Evolutionary conservation across 2,797 vertebrate species (phyloP).

Genomic region (Furcifer pardalis): DNA sequence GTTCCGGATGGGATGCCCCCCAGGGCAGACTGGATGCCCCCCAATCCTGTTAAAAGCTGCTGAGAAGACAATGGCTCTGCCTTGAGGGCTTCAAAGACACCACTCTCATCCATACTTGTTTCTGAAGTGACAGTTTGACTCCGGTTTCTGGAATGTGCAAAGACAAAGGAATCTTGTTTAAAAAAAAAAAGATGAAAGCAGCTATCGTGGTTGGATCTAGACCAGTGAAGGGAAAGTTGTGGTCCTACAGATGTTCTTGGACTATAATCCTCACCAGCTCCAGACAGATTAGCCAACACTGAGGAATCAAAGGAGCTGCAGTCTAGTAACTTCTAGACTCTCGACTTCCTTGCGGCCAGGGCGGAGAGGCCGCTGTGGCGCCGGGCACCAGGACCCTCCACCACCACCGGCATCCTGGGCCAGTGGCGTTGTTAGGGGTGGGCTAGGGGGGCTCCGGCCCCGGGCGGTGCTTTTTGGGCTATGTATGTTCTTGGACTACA

Average conservation of each 20-base stretch:
- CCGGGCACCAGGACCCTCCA: too few species aligned
- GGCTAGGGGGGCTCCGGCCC: too few species aligned
- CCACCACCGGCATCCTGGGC: too few species aligned
- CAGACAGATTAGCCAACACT: too few species aligned
- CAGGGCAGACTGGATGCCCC: conserved; percentile 86
- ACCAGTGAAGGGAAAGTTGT: too few species aligned
- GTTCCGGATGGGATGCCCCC: conserved; percentile 85
- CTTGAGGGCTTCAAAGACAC: conserved; percentile 94
- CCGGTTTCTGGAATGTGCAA: conserved; percentile 79
- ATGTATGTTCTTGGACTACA: too few species aligned
- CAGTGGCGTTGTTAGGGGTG: too few species aligned
- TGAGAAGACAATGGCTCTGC: conserved; percentile 87
- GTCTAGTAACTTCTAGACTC: too few species aligned
- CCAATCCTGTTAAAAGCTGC: conserved; percentile 91
- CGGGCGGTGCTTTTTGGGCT: too few species aligned
- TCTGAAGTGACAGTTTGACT: conserved; percentile 92
- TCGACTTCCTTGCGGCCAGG: too few species aligned
- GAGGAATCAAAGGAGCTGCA: too few species aligned
- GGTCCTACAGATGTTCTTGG: not conserved
- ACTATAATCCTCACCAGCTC: not conserved
- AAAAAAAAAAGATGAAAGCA: not conserved
- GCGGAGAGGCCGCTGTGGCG: too few species aligned
- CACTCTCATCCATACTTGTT: conserved; percentile 89
- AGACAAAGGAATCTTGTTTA: not conserved
- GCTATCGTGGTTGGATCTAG: not conserved